Conservation (phyloP, 1,140 invertebrate genomes). For the Artemia franciscana region DNA sequence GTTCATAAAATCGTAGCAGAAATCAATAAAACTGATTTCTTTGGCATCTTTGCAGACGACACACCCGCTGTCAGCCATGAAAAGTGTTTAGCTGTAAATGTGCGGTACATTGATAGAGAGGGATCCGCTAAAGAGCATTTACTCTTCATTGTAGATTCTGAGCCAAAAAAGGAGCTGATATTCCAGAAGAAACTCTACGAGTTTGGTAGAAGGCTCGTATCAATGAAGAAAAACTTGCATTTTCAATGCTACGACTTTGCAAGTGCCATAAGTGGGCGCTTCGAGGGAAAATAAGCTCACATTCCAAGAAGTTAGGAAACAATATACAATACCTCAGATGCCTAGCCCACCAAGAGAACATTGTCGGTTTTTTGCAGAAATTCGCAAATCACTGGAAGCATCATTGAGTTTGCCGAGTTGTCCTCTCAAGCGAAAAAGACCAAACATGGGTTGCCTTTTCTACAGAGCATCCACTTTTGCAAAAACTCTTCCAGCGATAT, state of each 20-base stretch:
- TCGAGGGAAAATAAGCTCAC: not conserved
- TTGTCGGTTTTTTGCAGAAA: too few relatives aligned
- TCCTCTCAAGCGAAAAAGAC: too few relatives aligned
- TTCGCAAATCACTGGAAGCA: too few relatives aligned
- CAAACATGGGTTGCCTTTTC: too few relatives aligned
- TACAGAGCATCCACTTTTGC: too few relatives aligned
- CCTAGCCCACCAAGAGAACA: not conserved
- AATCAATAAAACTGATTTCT: not conserved
- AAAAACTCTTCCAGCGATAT: too few relatives aligned
- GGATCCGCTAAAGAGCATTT: not conserved
- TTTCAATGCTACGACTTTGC: not conserved
- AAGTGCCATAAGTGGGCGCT: not conserved
- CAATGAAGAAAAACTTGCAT: not conserved
- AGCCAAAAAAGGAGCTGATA: not conserved
- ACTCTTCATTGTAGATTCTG: not conserved
- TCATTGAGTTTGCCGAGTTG: too few relatives aligned
- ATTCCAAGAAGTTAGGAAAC: not conserved
- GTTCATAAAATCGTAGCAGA: not conserved
- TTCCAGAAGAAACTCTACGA: not conserved
- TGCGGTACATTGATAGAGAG: not conserved
- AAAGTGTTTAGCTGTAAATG: not conserved
- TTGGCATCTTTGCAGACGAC: not conserved
- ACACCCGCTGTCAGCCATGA: not conserved
- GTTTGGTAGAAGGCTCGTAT: not conserved
- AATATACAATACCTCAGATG: not conserved